Percentiles rank a stretch among this genome's conserved stretches.
phyloP scores from a whole-genome alignment of 2,113 vertebrate species.

The Synodontis membranacea region DNA sequence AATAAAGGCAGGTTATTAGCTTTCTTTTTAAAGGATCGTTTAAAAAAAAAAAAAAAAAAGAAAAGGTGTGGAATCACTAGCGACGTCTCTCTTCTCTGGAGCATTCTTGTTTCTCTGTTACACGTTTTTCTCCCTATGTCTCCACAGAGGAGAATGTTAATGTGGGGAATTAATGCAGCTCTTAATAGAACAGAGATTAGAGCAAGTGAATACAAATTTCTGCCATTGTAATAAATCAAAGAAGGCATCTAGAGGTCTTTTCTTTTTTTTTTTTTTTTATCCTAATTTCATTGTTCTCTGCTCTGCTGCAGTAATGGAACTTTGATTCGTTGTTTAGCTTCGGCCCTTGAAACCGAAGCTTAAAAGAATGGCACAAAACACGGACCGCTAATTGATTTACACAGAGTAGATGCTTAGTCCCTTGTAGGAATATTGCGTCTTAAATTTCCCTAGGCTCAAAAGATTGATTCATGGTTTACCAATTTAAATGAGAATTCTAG shows the following conservation, averaged over 20 bases:
- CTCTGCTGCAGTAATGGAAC: constrained; percentile 23
- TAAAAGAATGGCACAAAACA: not conserved
- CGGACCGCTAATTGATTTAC: constrained; percentile 25
- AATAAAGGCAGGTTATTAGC: not conserved
- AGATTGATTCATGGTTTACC: constrained; percentile 1
- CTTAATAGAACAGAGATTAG: constrained; percentile 32
- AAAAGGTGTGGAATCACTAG: not conserved
- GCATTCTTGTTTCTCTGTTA: constrained; percentile 13
- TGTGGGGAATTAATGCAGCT: constrained; percentile 26
- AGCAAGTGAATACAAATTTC: constrained; percentile 42
- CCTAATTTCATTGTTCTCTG: constrained; percentile 14
- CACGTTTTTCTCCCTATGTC: constrained; percentile 7
- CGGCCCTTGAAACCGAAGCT: not conserved
- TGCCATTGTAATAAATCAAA: constrained; percentile 35
- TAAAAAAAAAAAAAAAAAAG: no score
- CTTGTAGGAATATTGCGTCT: not conserved
- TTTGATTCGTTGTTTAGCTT: constrained; percentile 2
- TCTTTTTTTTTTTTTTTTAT: not conserved
- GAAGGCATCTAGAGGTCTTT: constrained; percentile 20
- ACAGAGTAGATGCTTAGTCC: constrained; percentile 3
- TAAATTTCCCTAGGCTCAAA: constrained; percentile 6
- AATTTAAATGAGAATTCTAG: not conserved
- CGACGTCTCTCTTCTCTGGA: not conserved
- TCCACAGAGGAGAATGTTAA: constrained; percentile 11
- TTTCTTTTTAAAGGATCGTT: not conserved